Evolutionary conservation across 2,113 vertebrate species (phyloP).

Genomic region (Pseudonaja textilis): DNA sequence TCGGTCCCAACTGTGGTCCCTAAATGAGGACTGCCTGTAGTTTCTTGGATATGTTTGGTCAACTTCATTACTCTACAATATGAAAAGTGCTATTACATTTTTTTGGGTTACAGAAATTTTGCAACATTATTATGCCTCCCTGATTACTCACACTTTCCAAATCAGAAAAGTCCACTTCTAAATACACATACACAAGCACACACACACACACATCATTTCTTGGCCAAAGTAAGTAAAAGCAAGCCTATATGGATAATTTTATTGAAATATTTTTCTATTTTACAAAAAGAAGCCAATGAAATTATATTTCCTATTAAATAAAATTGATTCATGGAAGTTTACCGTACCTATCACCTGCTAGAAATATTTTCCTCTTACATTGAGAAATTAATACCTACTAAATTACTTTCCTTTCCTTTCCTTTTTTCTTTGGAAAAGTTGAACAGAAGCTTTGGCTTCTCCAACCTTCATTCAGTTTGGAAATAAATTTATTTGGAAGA

Average conservation of each 20-base stretch:
- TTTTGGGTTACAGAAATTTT: background rate
- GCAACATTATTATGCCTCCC: background rate
- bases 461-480: background rate
- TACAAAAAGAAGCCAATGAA: background rate
- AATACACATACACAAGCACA: background rate
- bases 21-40: background rate
- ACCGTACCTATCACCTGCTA: background rate
- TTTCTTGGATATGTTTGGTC: background rate
- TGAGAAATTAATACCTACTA: background rate
- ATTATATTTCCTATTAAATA: background rate
- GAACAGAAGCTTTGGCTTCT: too few species aligned
- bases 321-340: background rate
- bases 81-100: background rate
- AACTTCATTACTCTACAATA: background rate
- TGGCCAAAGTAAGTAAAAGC: background rate
- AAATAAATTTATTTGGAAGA: background rate
- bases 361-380: background rate
- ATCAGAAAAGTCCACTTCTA: background rate
- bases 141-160: background rate
- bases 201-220: background rate
- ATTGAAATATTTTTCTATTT: background rate
- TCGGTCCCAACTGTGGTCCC: background rate
- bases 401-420: too few species aligned
- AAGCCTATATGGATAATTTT: background rate
- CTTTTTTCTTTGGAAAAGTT: too few species aligned